Base-by-base conservation (phyloP, 2,797 vertebrate genomes). In the Hemitrygon akajei region DNA sequence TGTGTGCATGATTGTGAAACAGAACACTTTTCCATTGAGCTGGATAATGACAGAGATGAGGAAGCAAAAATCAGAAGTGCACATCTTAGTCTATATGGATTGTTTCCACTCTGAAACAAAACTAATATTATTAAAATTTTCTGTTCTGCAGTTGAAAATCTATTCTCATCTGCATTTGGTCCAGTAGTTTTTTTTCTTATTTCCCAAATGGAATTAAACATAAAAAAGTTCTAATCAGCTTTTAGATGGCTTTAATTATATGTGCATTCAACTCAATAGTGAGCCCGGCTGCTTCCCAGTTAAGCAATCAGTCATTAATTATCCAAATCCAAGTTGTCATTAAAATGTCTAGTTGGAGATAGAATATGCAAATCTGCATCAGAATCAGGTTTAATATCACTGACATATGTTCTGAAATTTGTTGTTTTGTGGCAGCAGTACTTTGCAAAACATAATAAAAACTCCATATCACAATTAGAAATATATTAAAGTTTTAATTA, bases 301-400 rank as follows among this genome's bases (percentile, higher is more conserved):
- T 75, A 93, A 40, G 22, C 91, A 73, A 93, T 93, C 71, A 93
- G 69, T 76, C 71, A 93, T 93, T 93, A 76, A 93, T 93, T 93
- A 93, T 93, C 91, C 40, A 69, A 93, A 93, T 93, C 91, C 91
- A 93, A 93, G 91, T n/a, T 93, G 71, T 93, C 91, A 93, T 69
- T 47, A 30, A 47, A 56, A 73, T 93, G 25, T 92, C 89, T 73
- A 14, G 37, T 34, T 73, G 25, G 71, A 93, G 71, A 58, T 25
- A 93, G 75, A 47, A 93, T 75, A 93, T 75, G 91, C 40, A 93
- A 76, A 93, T 93, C 56, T 93, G 47, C 3, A 47, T 47, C 47
- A 47, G 47, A 47, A 47, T 47, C 47, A 47, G 47, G 47, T 47
- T 47, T 47, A 47, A 47, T 1, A 47, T 47, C 47, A 47, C 1